These are phyloP conservation scores for Alaudala cheleensis DNA, from an alignment of 2,113 vertebrate genomes.

Conservation along the genomic window DNA sequence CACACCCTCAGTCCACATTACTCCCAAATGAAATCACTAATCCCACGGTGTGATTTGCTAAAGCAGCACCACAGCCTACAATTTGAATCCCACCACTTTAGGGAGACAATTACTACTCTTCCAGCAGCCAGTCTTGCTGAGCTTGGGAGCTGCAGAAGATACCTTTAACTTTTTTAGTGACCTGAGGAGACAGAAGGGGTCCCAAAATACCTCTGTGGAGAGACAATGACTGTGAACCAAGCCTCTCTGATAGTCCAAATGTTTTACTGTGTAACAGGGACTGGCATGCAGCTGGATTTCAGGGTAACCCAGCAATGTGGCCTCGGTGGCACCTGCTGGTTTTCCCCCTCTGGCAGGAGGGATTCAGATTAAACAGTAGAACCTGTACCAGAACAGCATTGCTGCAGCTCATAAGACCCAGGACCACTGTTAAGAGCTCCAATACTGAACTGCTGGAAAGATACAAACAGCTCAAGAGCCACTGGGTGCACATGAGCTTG, in stretches of 20 bases:
- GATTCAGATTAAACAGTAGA: not conserved
- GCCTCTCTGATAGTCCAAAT: rapidly evolving
- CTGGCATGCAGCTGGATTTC: not conserved
- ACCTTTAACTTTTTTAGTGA: not conserved
- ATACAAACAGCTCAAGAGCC: not conserved
- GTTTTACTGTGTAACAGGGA: not conserved
- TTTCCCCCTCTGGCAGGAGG: not conserved
- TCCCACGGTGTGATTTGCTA: not conserved
- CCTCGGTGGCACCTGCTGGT: not conserved
- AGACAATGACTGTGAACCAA: not conserved
- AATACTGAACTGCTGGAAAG: not conserved
- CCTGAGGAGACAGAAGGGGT: not conserved
- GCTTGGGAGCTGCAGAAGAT: not conserved
- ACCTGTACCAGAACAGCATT: not conserved
- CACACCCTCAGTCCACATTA: not conserved
- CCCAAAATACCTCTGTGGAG: not conserved
- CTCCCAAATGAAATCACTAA: not conserved
- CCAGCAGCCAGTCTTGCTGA: not conserved
- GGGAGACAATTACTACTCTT: not conserved
- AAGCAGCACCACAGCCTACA: not conserved
- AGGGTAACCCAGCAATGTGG: not conserved
- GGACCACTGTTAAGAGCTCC: not conserved
- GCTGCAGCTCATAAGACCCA: not conserved
- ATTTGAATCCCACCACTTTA: not conserved
- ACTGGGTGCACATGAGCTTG: not conserved